Evolutionary conservation across 2,888 invertebrate genomes (phyloP), one percentile per base, ranked within the genome.

Genomic region (Mechanitis messenoides): DNA sequence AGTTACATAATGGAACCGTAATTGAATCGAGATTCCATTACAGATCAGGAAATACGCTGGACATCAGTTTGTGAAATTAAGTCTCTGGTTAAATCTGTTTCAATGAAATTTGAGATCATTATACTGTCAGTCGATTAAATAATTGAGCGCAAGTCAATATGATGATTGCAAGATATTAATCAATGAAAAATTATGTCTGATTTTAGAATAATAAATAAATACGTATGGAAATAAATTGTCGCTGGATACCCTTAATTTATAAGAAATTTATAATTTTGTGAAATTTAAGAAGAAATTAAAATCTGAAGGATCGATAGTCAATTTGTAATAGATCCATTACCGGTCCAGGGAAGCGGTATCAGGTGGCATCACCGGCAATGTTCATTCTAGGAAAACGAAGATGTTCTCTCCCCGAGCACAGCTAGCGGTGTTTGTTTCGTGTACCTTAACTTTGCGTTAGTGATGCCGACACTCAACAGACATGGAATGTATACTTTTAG

Each of bases 1-100:
- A 53, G 47, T 31, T 20, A 54, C 33, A 35, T 33, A 45, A 47
- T 50, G 20, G 9, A 9, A 2, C 33, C 47, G 58, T 62, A 62
- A 62, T 62, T 58, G 58, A 55, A 46, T 46, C 58, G 35, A 59
- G 62, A 62, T 62, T 58, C 45, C 55, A 59, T 62, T 62, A 59
- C 55, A 33, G 55, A 56, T 50, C 57, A 58, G 9, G 42, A 42
- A 42, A 42, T 42, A 42, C 6, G 9, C 6, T 6, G 42, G 42
- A 42, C 42, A 6, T 6, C 42, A 9, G 7, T 9, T 9, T 6
- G 42, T 42, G 42, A 6, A 9, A 42, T 42, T 42, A 6, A 42
- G 2, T 42, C 7, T 42, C 42, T 42, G 2, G 6, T 42, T 9
- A 42, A 42, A 42, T 42, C 42, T 42, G 9, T 42, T 42, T 42